A percentile compares a stretch with the other conserved stretches of the same genome.
Evolutionary conservation across 2,888 invertebrate species (phyloP).

Genomic region (Ferdinandea cuprea): DNA sequence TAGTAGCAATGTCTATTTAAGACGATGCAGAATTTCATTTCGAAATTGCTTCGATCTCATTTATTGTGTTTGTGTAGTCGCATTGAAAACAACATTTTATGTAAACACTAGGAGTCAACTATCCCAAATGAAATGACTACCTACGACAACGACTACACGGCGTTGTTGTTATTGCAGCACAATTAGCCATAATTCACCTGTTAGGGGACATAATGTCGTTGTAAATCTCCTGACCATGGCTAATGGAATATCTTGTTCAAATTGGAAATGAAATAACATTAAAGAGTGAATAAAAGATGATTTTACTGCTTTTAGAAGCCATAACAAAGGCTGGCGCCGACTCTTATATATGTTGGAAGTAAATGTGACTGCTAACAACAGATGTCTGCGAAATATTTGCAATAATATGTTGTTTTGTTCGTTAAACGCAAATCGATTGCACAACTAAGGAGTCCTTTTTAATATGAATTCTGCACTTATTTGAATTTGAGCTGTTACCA

Average conservation of each 20-base stretch:
- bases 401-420: constrained; percentile 23
- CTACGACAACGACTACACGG: no score
- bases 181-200: constrained; percentile 62
- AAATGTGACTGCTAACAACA: not conserved
- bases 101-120: no score
- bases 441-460: not conserved
- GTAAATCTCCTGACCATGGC: constrained; percentile 49
- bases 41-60: no score
- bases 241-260: constrained; percentile 43
- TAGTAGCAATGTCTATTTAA: no score
- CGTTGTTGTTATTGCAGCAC: constrained; percentile 7
- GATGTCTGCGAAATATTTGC: constrained; percentile 25
- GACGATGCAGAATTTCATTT: no score
- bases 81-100: no score
- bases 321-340: constrained; percentile 28
- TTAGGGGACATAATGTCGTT: constrained; percentile 34
- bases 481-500: not conserved
- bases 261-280: constrained; percentile 5
- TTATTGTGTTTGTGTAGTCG: no score
- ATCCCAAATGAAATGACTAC: no score
- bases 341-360: not conserved
- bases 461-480: not conserved
- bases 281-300: constrained; percentile 20
- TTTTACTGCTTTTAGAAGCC: not conserved
- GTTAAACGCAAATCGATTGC: no score